Evolutionary conservation across 2,797 vertebrate genomes (phyloP).

Genomic region (Cuculus canorus): DNA sequence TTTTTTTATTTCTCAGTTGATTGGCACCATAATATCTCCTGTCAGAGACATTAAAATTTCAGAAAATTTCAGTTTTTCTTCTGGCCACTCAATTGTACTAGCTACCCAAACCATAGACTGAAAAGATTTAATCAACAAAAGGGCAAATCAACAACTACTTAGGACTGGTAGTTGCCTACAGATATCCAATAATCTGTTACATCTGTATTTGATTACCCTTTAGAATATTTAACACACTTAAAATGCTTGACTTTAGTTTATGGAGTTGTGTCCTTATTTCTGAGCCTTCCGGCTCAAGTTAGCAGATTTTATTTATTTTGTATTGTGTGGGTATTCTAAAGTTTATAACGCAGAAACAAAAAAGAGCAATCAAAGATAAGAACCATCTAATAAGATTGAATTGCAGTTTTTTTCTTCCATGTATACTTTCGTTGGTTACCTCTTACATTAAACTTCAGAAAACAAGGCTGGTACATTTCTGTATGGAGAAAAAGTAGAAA

Average conservation of each 20-base stretch:
- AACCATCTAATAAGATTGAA: neutral
- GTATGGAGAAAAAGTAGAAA: neutral
- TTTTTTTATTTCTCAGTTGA: neutral
- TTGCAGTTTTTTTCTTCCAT: neutral
- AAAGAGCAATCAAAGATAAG: neutral
- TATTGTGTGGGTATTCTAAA: neutral
- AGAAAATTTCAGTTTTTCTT: neutral
- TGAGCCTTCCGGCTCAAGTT: neutral
- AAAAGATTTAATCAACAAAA: neutral
- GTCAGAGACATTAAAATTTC: too few species aligned
- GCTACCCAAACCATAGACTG: neutral
- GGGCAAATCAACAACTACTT: neutral
- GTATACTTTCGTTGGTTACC: neutral
- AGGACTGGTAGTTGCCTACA: neutral
- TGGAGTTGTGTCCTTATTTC: neutral
- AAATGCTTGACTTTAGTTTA: neutral
- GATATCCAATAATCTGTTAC: neutral
- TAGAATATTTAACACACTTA: neutral
- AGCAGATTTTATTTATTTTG: neutral
- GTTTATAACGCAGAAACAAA: neutral
- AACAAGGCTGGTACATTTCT: neutral
- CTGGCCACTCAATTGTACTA: neutral
- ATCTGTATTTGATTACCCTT: neutral
- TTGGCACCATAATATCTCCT: neutral
- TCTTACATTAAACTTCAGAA: neutral